These are phyloP conservation scores for Amblyraja radiata DNA, from an alignment of 2,797 vertebrate genomes.

Conservation along the genomic window DNA sequence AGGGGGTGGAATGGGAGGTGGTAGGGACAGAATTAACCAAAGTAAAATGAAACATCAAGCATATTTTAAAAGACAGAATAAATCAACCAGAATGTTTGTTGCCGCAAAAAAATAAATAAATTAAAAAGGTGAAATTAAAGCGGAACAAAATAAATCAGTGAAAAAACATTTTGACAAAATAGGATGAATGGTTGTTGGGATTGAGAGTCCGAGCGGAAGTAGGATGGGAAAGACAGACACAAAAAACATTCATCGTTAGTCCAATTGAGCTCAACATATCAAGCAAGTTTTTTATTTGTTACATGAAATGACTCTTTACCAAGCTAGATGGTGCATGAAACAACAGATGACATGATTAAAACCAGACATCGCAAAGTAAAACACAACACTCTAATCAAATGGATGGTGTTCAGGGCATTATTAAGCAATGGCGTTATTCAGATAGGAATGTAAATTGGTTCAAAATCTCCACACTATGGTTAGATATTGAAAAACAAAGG, in stretches of 20 bases:
- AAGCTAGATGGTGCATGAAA: not conserved
- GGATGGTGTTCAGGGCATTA: not conserved
- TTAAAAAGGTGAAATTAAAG: constrained; percentile 40
- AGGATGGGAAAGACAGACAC: constrained; percentile 20
- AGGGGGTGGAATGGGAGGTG: constrained; percentile 48
- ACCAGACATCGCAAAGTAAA: not conserved
- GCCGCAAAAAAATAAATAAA: constrained; percentile 8
- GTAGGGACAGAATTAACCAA: constrained; percentile 17
- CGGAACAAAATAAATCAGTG: constrained; percentile 46
- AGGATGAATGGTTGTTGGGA: constrained; percentile 38
- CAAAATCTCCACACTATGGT: not conserved
- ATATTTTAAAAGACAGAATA: constrained; percentile 40
- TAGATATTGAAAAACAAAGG: not conserved
- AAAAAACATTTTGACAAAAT: constrained; percentile 40
- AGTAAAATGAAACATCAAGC: constrained; percentile 40
- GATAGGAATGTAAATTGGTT: not conserved
- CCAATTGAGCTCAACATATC: not conserved
- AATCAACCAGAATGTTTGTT: not conserved
- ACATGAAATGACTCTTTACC: not conserved
- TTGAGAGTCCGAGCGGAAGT: not conserved
- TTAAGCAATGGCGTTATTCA: not conserved
- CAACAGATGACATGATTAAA: not conserved
- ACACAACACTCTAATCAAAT: not conserved
- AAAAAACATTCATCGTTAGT: not conserved
- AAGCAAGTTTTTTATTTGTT: not conserved